A percentile compares a stretch with the other conserved stretches of the same genome.
Conservation (phyloP, 2,888 invertebrate genomes). For the Drosophila demipolita region DNA sequence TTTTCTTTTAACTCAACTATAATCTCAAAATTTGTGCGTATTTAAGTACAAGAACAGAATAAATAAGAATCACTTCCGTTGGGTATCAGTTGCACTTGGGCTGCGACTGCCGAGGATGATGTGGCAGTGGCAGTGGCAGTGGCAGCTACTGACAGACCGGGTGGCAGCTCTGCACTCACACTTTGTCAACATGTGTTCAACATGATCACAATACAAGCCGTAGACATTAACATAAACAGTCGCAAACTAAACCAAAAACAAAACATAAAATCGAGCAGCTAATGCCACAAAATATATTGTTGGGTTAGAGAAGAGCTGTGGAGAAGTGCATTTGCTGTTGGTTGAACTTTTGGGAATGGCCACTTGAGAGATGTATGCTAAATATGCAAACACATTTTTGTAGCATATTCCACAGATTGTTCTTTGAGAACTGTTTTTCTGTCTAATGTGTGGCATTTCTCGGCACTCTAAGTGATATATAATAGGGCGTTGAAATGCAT, state of each 20-base stretch:
- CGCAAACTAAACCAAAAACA: conserved; percentile 1
- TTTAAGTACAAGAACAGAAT: conserved; percentile 16
- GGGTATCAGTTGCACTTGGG: conserved; percentile 69
- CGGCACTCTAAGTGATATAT: conserved; percentile 61
- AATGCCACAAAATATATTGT: conserved; percentile 40
- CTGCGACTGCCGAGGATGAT: conserved; percentile 26
- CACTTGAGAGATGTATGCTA: conserved; percentile 73
- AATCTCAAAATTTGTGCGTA: conserved; percentile 14
- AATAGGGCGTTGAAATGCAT: conserved; percentile 68
- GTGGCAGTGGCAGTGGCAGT: conserved; percentile 6
- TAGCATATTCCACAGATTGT: conserved; percentile 40
- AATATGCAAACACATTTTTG: conserved; percentile 74
- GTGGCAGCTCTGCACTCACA: conserved; percentile 37
- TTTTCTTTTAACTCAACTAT: background rate
- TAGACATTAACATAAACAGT: conserved; percentile 63
- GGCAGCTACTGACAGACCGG: conserved; percentile 30
- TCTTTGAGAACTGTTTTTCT: conserved; percentile 15
- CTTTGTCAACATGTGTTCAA: conserved; percentile 76
- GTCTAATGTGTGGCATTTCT: conserved; percentile 64
- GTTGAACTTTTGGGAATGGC: conserved; percentile 16
- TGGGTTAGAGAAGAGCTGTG: background rate
- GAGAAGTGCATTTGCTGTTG: conserved; percentile 31
- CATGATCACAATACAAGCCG: conserved; percentile 67
- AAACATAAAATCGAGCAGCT: background rate
- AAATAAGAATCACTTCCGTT: conserved; percentile 60